Evolutionary conservation across 1,140 invertebrate species (phyloP).

Genomic region (Lordiphosa stackelbergi): DNA sequence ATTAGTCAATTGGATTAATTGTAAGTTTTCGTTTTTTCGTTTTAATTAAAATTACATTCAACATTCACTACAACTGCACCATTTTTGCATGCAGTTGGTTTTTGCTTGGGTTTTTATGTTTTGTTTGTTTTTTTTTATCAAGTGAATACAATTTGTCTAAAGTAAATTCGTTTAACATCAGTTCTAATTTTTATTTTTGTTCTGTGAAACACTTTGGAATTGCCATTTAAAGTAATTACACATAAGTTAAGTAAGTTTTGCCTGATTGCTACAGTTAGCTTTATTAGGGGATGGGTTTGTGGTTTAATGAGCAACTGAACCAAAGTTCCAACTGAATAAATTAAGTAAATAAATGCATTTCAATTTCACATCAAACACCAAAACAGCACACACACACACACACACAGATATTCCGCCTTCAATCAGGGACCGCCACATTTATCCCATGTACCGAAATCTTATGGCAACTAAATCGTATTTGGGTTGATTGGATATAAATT

Average conservation of each 20-base stretch:
- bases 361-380: too few species aligned
- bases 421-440: too few species aligned
- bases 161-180: constrained; percentile 77
- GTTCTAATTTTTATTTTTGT: constrained; percentile 55
- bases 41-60: constrained; percentile 73
- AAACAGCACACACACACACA: too few species aligned
- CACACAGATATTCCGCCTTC: too few species aligned
- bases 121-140: constrained; percentile 33
- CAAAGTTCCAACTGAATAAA: too few species aligned
- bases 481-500: too few species aligned
- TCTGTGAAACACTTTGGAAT: constrained; percentile 61
- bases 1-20: constrained; percentile 33
- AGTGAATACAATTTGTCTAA: constrained; percentile 76
- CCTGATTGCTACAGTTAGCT: constrained; percentile 19
- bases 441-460: too few species aligned
- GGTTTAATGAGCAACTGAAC: too few species aligned
- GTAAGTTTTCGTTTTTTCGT: constrained; percentile 35
- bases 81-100: constrained; percentile 23
- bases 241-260: constrained; percentile 29
- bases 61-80: constrained; percentile 68
- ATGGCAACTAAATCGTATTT: too few species aligned
- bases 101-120: constrained; percentile 33
- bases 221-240: constrained; percentile 65
- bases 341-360: too few species aligned
- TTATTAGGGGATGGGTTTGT: background rate